Percentiles rank a stretch among this genome's conserved stretches.
phyloP scores from a whole-genome alignment of 2,113 vertebrate genomes.

The Microcebus jonahi region DNA sequence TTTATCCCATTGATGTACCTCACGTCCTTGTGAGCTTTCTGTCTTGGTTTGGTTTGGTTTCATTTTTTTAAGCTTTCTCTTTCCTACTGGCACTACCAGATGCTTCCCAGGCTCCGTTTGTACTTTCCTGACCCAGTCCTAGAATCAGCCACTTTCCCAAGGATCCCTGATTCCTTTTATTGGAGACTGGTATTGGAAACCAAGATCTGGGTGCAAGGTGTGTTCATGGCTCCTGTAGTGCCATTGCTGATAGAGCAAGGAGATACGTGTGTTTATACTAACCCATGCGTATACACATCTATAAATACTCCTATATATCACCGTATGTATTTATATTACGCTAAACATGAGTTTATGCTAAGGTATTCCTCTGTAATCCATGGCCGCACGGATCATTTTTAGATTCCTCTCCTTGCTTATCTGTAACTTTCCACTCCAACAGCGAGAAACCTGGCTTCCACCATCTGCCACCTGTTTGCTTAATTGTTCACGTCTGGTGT shows the following conservation, averaged over 20 bases:
- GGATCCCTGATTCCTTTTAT: neutral
- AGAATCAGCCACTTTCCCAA: rapidly evolving
- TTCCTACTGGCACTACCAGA: neutral
- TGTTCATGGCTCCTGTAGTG: rapidly evolving
- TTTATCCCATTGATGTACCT: rapidly evolving
- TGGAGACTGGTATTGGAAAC: too few species aligned
- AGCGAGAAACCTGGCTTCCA: neutral
- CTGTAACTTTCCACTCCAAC: neutral
- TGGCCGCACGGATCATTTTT: too few species aligned
- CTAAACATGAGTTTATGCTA: neutral
- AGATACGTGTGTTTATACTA: rapidly evolving
- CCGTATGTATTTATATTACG: neutral
- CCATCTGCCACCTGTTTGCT: neutral
- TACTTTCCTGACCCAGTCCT: neutral
- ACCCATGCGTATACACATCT: rapidly evolving
- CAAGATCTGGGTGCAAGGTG: neutral
- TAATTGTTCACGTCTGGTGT: rapidly evolving
- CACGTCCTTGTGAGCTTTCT: neutral
- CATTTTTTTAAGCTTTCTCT: neutral
- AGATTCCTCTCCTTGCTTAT: neutral
- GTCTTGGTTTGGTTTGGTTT: neutral
- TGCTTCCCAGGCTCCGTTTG: too few species aligned
- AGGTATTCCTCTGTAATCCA: neutral
- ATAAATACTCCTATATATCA: rapidly evolving
- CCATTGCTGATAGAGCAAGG: rapidly evolving